Evolutionary conservation across 2,797 vertebrate species (phyloP).

Genomic region (Esox lucius): DNA sequence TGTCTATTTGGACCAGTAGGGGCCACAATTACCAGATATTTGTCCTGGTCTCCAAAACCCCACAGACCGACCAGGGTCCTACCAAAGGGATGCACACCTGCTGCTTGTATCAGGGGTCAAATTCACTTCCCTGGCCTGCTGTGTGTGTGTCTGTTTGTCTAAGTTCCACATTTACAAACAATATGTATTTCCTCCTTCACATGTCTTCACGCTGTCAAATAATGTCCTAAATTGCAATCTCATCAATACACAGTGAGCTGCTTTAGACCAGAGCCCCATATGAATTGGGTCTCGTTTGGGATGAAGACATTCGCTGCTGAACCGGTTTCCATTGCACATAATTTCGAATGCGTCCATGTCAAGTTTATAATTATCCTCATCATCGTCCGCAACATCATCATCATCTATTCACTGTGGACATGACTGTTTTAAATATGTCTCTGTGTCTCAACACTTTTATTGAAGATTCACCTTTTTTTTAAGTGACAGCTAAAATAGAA

Average conservation of each 20-base stretch:
- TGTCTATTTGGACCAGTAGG: neutral
- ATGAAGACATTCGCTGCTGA: conserved; percentile 16
- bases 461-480: too few relatives aligned
- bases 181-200: neutral
- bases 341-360: too few relatives aligned
- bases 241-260: too few relatives aligned
- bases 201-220: too few relatives aligned
- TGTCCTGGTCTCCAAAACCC: neutral
- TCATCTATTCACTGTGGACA: conserved; percentile 61
- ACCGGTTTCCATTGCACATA: conserved; percentile 68
- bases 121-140: too few relatives aligned
- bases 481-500: too few relatives aligned
- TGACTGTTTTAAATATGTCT: conserved; percentile 56
- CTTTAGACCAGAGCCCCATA: too few relatives aligned
- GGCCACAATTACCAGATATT: neutral
- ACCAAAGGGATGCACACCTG: neutral
- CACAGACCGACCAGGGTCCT: neutral
- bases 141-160: too few relatives aligned
- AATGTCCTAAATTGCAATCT: too few relatives aligned
- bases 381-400: conserved; percentile 63
- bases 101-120: neutral
- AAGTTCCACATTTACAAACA: neutral
- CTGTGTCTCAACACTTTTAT: too few relatives aligned
- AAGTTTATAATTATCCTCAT: too few relatives aligned
- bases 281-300: too few relatives aligned